Evolutionary conservation across 2,797 vertebrate species (phyloP).

Genomic region (Mormyrus hasselquistii): DNA sequence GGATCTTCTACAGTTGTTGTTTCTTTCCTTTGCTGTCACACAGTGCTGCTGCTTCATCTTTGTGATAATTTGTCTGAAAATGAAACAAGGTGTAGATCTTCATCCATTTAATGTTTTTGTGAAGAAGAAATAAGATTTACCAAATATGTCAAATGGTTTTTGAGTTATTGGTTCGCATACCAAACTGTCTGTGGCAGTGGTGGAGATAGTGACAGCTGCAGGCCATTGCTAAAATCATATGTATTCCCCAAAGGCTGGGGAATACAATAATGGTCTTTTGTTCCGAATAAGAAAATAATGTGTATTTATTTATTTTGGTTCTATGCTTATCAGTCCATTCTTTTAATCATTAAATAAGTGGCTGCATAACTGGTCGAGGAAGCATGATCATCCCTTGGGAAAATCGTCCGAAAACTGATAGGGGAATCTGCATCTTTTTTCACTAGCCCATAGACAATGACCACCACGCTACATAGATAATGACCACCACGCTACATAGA

Average conservation of each 20-base stretch:
- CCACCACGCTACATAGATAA: not conserved
- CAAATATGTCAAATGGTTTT: not conserved
- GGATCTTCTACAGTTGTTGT: not conserved
- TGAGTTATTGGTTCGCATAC: not conserved
- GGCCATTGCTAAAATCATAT: not conserved
- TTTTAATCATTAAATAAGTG: not conserved
- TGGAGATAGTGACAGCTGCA: not conserved
- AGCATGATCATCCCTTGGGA: not conserved
- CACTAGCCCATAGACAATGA: not conserved
- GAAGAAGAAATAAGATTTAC: not conserved
- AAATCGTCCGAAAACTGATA: not conserved
- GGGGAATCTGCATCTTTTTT: not conserved
- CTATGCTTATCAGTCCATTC: not conserved
- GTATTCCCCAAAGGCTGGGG: not conserved
- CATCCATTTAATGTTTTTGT: not conserved
- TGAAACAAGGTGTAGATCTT: not conserved
- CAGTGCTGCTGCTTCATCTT: not conserved
- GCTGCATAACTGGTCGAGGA: not conserved
- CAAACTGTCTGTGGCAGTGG: not conserved
- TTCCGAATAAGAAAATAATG: not conserved
- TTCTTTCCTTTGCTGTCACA: not conserved
- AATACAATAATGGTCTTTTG: not conserved
- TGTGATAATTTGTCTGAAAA: not conserved
- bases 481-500: not conserved
- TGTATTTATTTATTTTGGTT: not conserved